These are phyloP conservation scores for Prietella phreatophila DNA, from an alignment of 2,113 vertebrate species.

Conservation along the genomic window DNA sequence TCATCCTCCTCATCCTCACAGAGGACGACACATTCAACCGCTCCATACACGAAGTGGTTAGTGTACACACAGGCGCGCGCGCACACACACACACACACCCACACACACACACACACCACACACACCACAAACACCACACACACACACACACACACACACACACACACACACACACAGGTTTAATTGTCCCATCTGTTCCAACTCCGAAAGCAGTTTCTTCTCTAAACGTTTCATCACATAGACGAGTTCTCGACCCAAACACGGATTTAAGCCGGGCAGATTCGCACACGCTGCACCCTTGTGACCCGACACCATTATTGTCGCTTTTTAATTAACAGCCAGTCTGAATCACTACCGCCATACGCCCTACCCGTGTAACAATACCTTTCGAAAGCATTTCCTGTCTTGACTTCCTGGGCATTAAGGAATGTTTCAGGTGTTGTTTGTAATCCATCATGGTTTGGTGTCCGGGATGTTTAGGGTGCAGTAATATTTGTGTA, in stretches of 20 bases:
- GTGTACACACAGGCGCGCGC: constrained; percentile 63
- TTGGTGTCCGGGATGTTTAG: too few relatives aligned
- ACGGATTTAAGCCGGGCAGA: neutral
- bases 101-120: constrained; percentile 5
- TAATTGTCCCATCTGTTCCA: neutral
- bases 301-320: neutral
- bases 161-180: constrained; percentile 3
- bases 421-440: neutral
- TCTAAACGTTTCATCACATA: too few relatives aligned
- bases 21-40: constrained; percentile 97
- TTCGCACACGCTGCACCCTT: neutral
- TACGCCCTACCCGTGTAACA: neutral
- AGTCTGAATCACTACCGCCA: neutral
- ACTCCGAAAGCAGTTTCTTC: too few relatives aligned
- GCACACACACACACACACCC: neutral
- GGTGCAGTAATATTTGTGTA: too few relatives aligned
- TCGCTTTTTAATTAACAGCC: neutral
- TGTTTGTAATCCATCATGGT: neutral
- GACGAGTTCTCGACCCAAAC: neutral
- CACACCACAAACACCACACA: constrained; percentile 5
- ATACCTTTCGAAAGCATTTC: neutral
- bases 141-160: neutral
- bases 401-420: neutral
- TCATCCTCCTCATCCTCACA: constrained; percentile 94
- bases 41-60: constrained; percentile 96